These are phyloP conservation scores for Notechis scutatus DNA, from an alignment of 2,113 vertebrate species.

Conservation along the genomic window DNA sequence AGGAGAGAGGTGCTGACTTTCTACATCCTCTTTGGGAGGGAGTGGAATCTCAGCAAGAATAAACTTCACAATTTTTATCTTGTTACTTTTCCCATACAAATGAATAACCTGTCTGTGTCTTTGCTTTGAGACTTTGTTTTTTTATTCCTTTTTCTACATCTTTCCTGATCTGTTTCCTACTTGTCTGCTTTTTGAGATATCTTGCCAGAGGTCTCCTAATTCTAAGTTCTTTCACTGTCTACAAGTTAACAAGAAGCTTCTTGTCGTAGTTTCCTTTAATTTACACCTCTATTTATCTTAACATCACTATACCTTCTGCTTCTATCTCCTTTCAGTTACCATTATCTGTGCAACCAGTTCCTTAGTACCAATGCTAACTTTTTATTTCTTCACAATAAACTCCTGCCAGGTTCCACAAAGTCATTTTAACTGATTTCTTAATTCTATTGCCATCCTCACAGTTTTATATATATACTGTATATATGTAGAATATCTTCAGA, in stretches of 20 bases:
- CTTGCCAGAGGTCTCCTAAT: not conserved
- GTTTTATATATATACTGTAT: not conserved
- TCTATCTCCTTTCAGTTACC: not conserved
- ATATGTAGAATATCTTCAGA: not conserved
- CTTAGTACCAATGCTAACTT: not conserved
- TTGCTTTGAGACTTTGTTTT: not conserved
- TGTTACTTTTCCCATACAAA: not conserved
- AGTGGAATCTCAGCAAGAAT: not conserved
- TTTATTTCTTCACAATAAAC: not conserved
- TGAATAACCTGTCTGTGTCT: not conserved
- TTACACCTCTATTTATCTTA: not conserved
- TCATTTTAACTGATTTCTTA: not conserved
- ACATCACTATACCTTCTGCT: not conserved
- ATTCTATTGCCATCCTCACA: not conserved
- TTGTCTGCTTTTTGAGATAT: not conserved
- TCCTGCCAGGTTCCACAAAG: not conserved
- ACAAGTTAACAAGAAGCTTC: not conserved
- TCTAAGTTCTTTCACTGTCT: not conserved
- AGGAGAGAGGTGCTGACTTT: no score
- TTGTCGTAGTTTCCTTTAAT: not conserved
- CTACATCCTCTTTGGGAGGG: not conserved
- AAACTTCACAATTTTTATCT: not conserved
- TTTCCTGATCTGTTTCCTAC: not conserved
- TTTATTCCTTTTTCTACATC: not conserved
- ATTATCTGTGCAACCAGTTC: not conserved